Evolutionary conservation across 2,888 invertebrate species (phyloP).

Genomic region (Embidobia sp.): DNA sequence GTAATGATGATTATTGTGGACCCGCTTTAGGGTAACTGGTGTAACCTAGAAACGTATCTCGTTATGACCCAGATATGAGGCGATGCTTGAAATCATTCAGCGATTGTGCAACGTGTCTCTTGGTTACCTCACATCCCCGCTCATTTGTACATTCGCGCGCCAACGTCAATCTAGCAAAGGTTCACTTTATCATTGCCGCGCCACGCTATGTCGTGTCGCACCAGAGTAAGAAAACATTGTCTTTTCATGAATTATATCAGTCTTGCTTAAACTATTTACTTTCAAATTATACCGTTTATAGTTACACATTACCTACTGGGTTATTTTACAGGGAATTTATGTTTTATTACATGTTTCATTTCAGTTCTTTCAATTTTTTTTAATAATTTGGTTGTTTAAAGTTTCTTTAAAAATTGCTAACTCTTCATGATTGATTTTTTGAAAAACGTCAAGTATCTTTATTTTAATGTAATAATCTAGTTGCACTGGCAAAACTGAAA

Average conservation of each 20-base stretch:
- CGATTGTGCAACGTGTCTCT: constrained; percentile 80
- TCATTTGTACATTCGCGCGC: constrained; percentile 67
- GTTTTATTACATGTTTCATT: no score
- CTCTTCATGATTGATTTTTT: no score
- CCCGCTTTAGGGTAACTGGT: constrained; percentile 79
- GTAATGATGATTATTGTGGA: constrained; percentile 77
- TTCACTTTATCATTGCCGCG: constrained; percentile 75
- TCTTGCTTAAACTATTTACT: constrained; percentile 55
- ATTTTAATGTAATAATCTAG: no score
- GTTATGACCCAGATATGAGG: constrained; percentile 82
- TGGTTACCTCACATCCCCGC: constrained; percentile 80
- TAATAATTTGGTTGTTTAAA: no score
- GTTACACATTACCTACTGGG: no score
- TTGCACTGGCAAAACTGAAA: no score
- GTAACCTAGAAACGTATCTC: constrained; percentile 82
- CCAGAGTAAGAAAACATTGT: constrained; percentile 49
- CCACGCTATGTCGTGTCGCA: no score
- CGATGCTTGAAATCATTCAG: constrained; percentile 82
- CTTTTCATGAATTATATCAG: constrained; percentile 55
- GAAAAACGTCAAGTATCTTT: no score
- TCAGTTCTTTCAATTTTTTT: no score
- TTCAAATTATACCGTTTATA: constrained; percentile 47
- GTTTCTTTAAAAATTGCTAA: no score
- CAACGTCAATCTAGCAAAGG: constrained; percentile 72
- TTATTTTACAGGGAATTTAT: no score